Evolutionary conservation across 1,140 invertebrate genomes (phyloP), one percentile per base, ranked within the genome.

Genomic region (Nymphalis io): DNA sequence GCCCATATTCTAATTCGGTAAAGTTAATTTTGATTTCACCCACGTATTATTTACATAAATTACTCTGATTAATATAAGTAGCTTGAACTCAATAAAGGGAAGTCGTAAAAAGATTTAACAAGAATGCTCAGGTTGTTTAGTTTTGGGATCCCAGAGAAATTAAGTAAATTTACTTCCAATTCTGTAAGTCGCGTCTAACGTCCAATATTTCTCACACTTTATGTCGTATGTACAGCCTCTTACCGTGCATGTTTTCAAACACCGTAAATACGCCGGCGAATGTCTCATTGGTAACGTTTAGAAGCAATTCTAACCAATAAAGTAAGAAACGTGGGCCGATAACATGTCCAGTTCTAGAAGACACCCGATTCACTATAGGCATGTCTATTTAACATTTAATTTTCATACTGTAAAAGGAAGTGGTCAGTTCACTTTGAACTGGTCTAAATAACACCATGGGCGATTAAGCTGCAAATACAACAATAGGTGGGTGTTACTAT

Each of bases 241-340:
- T 78, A 76, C 77, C 74, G 77, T 81, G 78, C 82, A 83, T 76
- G 77, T 81, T 72, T 81, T 74, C 70, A 82, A 69, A 79, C 76
- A 77, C 74, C 82, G 83, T 88, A 89, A 88, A 90, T 88, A 89
- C 82, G 84, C 74, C 79, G 83, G 82, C 81, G 80, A 83, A 84
- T 77, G 81, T 75, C 79, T 86, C 87, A 88, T 87, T 88, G 84
- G 84, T 83, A 90, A 82, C 87, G 82, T 88, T 89, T 90, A 90
- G 82, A 78, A 72, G 82, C 83, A 89, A 90, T 90, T 88, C 79
- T 72, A 78, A 77, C 81, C 83, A 86, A 90, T 90, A 90, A 90
- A 88, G 84, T 70, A 79, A 74, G 57, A 74, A 61, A 84, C 85
- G 88, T 90, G 85, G 88, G 88, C 75, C 57, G 80, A 72, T 61